phyloP scores from a whole-genome alignment of 2,797 vertebrate genomes.

The Gastrophryne carolinensis region DNA sequence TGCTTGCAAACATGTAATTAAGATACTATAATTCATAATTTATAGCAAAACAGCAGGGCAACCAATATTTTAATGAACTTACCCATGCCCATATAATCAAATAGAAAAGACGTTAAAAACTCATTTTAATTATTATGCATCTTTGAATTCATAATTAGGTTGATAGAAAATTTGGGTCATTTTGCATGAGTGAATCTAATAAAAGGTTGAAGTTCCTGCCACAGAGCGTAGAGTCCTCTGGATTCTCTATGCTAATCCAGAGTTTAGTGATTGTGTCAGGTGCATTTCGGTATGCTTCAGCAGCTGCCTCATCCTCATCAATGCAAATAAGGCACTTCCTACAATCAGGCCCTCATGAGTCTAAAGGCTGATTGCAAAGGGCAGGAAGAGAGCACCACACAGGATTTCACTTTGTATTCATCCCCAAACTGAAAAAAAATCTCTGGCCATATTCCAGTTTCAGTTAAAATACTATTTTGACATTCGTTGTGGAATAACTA shows the following conservation, averaged over 20 bases:
- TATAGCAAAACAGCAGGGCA: not conserved
- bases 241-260: slow-evolving; percentile 67
- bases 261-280: slow-evolving; percentile 69
- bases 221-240: slow-evolving; percentile 57
- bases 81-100: slow-evolving; percentile 58
- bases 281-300: slow-evolving; percentile 71
- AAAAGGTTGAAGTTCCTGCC: slow-evolving; percentile 59
- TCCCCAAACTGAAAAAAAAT: slow-evolving; percentile 66
- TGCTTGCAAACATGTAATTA: too few relatives aligned
- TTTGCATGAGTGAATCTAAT: slow-evolving; percentile 73
- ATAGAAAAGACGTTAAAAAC: slow-evolving; percentile 61
- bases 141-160: slow-evolving; percentile 69
- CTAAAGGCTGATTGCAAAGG: slow-evolving; percentile 72
- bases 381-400: slow-evolving; percentile 63
- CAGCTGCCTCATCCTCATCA: slow-evolving; percentile 78
- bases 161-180: slow-evolving; percentile 74
- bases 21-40: too few relatives aligned
- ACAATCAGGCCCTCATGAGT: slow-evolving; percentile 71
- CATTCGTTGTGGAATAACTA: not conserved
- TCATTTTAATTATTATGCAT: slow-evolving; percentile 67
- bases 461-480: slow-evolving; percentile 47
- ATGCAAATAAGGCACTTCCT: slow-evolving; percentile 82
- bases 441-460: slow-evolving; percentile 51
- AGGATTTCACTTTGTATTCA: slow-evolving; percentile 74
- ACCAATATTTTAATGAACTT: not conserved